These are phyloP conservation scores for Esox lucius DNA, from an alignment of 2,797 vertebrate species.

Conservation along the genomic window DNA sequence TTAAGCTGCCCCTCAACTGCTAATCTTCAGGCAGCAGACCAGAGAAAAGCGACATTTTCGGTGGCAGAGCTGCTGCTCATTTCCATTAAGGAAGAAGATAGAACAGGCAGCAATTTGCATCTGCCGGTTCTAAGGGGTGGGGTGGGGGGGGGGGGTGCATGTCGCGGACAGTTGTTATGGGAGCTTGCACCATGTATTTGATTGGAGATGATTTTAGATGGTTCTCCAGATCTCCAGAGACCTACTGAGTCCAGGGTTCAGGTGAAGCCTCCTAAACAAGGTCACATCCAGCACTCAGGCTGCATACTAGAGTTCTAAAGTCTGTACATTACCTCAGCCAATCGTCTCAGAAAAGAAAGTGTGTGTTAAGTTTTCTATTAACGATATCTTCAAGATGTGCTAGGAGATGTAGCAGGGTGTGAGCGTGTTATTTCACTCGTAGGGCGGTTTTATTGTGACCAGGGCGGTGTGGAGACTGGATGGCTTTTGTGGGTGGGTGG, in stretches of 20 bases:
- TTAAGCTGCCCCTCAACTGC: conserved; percentile 10
- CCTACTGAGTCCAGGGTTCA: background rate
- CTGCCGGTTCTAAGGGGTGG: background rate
- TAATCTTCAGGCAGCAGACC: conserved; percentile 16
- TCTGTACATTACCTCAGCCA: background rate
- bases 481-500: conserved; percentile 31
- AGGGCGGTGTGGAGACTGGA: background rate
- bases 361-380: background rate
- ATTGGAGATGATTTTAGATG: background rate
- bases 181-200: background rate
- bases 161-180: background rate
- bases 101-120: background rate
- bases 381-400: background rate
- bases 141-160: no score
- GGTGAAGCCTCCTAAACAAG: background rate
- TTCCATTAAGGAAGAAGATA: background rate
- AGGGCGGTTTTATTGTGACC: background rate
- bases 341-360: background rate
- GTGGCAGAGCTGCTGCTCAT: background rate
- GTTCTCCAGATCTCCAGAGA: background rate
- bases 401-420: background rate
- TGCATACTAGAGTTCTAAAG: background rate
- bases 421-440: background rate
- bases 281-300: background rate
- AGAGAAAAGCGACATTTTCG: background rate